Evolutionary conservation across 2,113 vertebrate species (phyloP).

Genomic region (Connochaetes taurinus): DNA sequence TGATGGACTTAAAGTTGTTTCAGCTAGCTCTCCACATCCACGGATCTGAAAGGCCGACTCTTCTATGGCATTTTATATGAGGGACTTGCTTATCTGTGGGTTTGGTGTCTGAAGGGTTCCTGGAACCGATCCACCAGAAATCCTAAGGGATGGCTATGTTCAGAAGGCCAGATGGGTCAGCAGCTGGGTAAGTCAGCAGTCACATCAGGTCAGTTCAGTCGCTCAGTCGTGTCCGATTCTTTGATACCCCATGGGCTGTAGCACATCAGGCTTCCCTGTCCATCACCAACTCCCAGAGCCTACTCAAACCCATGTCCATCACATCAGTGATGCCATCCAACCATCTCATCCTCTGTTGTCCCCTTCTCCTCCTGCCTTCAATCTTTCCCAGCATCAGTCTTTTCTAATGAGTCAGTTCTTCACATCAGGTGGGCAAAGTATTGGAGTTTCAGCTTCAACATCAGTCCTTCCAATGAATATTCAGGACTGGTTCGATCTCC

Average conservation of each 20-base stretch:
- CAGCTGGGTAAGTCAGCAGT: neutral
- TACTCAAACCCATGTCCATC: neutral
- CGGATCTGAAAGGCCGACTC: neutral
- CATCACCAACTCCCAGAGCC: neutral
- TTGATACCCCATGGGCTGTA: neutral
- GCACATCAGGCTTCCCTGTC: neutral
- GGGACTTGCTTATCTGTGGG: neutral
- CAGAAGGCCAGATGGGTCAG: neutral
- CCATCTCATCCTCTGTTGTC: neutral
- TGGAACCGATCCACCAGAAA: neutral
- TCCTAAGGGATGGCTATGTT: neutral
- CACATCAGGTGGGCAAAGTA: neutral
- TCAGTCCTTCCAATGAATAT: neutral
- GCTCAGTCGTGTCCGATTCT: accelerated
- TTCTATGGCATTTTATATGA: neutral
- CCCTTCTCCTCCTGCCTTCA: neutral
- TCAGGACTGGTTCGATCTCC: neutral
- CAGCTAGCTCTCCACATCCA: neutral
- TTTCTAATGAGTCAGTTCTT: neutral
- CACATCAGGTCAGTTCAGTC: neutral
- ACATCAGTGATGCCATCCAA: neutral
- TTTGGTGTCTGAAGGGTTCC: neutral
- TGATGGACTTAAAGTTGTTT: neutral
- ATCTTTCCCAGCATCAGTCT: neutral
- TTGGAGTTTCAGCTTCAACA: neutral